Evolutionary conservation across 2,888 invertebrate species (phyloP).

Genomic region (Pecten maximus): DNA sequence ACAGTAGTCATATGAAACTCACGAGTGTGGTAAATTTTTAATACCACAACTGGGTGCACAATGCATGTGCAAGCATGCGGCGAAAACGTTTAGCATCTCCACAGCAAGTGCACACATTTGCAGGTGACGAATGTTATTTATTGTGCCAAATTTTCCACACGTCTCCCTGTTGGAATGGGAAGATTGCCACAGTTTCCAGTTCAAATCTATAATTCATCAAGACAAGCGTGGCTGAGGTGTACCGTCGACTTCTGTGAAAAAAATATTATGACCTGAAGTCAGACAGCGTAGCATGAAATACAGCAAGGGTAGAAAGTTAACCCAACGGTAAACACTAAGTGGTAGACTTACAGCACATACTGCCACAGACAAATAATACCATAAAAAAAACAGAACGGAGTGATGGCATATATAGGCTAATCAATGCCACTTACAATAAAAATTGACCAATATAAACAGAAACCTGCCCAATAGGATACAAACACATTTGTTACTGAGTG

Average conservation of each 20-base stretch:
- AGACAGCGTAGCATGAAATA: neutral
- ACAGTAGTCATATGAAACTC: neutral
- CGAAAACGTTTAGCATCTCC: neutral
- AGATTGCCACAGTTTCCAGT: conserved; percentile 20
- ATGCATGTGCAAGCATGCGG: conserved; percentile 26
- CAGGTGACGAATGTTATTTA: conserved; percentile 30
- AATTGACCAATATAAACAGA: neutral
- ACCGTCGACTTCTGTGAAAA: neutral
- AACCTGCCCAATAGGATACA: neutral
- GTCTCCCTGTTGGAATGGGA: neutral
- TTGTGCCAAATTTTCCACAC: conserved; percentile 18
- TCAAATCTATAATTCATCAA: conserved; percentile 35
- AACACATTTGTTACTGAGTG: neutral
- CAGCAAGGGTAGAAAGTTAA: conserved; percentile 2
- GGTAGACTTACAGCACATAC: neutral
- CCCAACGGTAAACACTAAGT: neutral
- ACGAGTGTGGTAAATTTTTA: neutral
- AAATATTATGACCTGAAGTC: conserved; percentile 11
- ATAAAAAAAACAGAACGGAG: neutral
- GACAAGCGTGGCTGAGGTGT: neutral
- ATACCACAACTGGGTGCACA: neutral
- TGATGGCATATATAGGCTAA: neutral
- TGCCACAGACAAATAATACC: neutral
- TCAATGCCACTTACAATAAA: neutral
- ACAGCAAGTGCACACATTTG: conserved; percentile 33